phyloP scores from a whole-genome alignment of 2,888 invertebrate genomes.

The Mesoligia furuncula region DNA sequence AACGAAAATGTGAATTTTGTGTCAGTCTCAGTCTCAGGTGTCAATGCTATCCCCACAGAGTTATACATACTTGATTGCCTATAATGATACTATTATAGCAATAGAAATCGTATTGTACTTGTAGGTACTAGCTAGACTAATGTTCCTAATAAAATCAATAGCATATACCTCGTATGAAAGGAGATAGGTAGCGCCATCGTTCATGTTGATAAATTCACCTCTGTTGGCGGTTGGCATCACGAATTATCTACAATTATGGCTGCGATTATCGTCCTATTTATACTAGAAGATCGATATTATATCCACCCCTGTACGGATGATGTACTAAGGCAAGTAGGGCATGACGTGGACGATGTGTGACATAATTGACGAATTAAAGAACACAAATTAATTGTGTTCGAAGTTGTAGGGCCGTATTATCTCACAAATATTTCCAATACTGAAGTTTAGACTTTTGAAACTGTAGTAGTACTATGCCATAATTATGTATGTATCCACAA shows the following conservation, averaged over 20 bases:
- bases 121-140: background rate
- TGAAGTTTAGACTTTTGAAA: no score
- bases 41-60: background rate
- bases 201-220: conserved; percentile 11
- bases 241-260: conserved; percentile 23
- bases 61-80: background rate
- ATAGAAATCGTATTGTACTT: background rate
- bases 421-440: no score
- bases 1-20: background rate
- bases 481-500: background rate
- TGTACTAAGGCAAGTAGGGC: background rate
- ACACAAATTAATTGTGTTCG: background rate
- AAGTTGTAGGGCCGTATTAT: no score
- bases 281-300: conserved; percentile 43
- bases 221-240: background rate
- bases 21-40: background rate
- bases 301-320: conserved; percentile 22
- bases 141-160: conserved; percentile 18
- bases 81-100: background rate
- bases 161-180: background rate
- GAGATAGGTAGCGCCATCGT: conserved; percentile 8
- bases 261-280: conserved; percentile 42
- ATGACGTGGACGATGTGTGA: conserved; percentile 2
- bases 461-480: no score
- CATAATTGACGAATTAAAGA: conserved; percentile 4